Percentiles rank a stretch among this genome's conserved stretches.
Evolutionary conservation across 2,113 vertebrate genomes (phyloP).

Genomic region (Phalacrocorax brasilianus): DNA sequence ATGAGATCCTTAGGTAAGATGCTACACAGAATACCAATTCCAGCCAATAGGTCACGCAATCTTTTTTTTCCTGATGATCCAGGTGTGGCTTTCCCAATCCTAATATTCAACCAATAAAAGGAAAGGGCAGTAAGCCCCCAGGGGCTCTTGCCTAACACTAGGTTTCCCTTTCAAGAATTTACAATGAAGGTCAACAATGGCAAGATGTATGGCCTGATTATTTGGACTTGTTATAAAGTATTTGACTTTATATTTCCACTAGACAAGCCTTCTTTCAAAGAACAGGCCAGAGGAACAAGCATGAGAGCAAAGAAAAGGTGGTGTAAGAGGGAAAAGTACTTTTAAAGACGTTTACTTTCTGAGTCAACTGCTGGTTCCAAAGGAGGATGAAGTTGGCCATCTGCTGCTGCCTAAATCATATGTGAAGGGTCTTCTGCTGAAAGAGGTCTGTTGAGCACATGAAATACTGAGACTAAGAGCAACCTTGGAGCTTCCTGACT

Average conservation of each 20-base stretch:
- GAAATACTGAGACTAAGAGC: not conserved
- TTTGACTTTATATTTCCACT: not conserved
- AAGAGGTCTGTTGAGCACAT: not conserved
- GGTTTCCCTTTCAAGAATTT: not conserved
- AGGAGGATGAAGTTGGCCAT: not conserved
- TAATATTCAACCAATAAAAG: not conserved
- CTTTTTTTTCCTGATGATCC: not conserved
- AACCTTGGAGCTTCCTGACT: not conserved
- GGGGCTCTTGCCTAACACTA: not conserved
- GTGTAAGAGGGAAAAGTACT: not conserved
- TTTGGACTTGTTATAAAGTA: not conserved
- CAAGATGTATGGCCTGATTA: not conserved
- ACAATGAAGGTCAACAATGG: not conserved
- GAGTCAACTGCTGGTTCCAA: not conserved
- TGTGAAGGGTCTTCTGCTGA: not conserved
- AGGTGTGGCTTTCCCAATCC: not conserved
- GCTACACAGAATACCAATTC: not conserved
- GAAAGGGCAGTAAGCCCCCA: not conserved
- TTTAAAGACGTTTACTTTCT: not conserved
- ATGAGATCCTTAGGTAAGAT: not conserved
- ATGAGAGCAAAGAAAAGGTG: not conserved
- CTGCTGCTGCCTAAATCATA: not conserved
- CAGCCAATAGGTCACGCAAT: not conserved
- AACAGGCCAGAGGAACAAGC: not conserved
- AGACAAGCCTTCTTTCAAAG: not conserved